Conservation (phyloP, 1,140 invertebrate species). For the Dinoponera quadriceps region DNA sequence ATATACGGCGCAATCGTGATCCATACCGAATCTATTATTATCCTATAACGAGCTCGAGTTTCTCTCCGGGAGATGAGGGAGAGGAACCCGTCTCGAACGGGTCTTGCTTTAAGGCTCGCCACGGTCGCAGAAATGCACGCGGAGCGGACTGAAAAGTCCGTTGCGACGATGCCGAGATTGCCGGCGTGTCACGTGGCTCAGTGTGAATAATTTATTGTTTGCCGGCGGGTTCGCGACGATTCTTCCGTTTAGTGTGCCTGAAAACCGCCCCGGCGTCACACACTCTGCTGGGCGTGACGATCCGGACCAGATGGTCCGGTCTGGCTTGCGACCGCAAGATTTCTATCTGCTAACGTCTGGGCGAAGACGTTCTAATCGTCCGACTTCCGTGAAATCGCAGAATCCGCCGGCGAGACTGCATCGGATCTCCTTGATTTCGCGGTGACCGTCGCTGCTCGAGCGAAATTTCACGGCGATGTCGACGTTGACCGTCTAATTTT, state of each 20-base stretch:
- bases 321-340: slow-evolving; percentile 16
- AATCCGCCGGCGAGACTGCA: slow-evolving; percentile 5
- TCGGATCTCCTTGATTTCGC: slow-evolving; percentile 35
- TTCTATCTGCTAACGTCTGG: slow-evolving; percentile 37
- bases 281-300: slow-evolving; percentile 48
- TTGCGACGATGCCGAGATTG: slow-evolving; percentile 11
- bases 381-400: slow-evolving; percentile 51
- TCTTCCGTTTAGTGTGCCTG: slow-evolving; percentile 35
- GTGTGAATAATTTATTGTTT: slow-evolving; percentile 53
- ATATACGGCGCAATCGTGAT: not conserved
- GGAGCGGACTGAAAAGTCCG: not conserved
- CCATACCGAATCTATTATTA: slow-evolving; percentile 13
- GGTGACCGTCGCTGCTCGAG: not conserved
- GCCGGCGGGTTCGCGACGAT: not conserved
- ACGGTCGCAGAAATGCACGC: slow-evolving; percentile 25
- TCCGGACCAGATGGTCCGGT: slow-evolving; percentile 51
- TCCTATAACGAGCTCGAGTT: slow-evolving; percentile 4
- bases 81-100: not conserved
- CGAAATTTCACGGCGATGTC: slow-evolving; percentile 2
- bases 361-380: slow-evolving; percentile 48
- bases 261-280: slow-evolving; percentile 29
- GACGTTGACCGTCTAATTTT: slow-evolving; percentile 22
- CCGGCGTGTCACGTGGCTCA: slow-evolving; percentile 18
- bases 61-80: not conserved
- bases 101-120: not conserved